Percentiles rank a stretch among this genome's conserved stretches.
Evolutionary conservation across 2,113 vertebrate genomes (phyloP).

Genomic region (Siniperca knerii): DNA sequence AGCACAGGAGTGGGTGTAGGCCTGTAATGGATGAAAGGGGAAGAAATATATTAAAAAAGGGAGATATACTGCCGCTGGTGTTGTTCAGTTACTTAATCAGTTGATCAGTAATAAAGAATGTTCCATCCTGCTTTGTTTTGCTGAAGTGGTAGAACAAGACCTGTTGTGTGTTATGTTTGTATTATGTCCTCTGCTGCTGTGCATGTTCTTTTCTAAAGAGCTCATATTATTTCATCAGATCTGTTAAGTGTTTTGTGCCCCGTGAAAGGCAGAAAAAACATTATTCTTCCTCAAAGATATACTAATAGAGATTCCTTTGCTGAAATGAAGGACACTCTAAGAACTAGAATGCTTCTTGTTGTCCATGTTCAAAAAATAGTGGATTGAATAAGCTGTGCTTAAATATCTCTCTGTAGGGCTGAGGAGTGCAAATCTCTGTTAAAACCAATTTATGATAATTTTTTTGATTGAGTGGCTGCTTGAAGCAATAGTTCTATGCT

Average conservation of each 20-base stretch:
- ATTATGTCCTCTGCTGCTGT: conserved; percentile 4
- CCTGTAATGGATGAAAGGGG: conserved; percentile 43
- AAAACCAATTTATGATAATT: background rate
- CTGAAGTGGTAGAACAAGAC: conserved; percentile 10
- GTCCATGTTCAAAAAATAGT: background rate
- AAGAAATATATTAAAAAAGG: conserved; percentile 16
- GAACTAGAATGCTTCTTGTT: background rate
- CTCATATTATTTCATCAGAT: conserved; percentile 1
- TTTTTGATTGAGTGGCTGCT: background rate
- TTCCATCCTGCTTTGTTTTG: conserved; percentile 19
- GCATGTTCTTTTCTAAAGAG: conserved; percentile 5
- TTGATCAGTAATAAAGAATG: conserved; percentile 5
- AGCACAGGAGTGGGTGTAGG: conserved; percentile 28
- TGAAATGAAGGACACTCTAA: conserved; percentile 10
- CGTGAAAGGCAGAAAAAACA: background rate
- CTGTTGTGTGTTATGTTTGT: conserved; percentile 23
- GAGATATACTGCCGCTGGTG: conserved; percentile 26
- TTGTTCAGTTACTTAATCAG: conserved; percentile 35
- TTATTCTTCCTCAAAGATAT: conserved; percentile 22
- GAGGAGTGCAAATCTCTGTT: background rate
- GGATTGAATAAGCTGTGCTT: conserved; percentile 1
- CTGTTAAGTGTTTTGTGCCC: conserved; percentile 1
- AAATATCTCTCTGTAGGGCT: conserved; percentile 14
- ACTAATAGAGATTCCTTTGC: conserved; percentile 5
- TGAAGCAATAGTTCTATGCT: background rate